Conservation (phyloP, 2,113 vertebrate genomes). For the Numida meleagris region DNA sequence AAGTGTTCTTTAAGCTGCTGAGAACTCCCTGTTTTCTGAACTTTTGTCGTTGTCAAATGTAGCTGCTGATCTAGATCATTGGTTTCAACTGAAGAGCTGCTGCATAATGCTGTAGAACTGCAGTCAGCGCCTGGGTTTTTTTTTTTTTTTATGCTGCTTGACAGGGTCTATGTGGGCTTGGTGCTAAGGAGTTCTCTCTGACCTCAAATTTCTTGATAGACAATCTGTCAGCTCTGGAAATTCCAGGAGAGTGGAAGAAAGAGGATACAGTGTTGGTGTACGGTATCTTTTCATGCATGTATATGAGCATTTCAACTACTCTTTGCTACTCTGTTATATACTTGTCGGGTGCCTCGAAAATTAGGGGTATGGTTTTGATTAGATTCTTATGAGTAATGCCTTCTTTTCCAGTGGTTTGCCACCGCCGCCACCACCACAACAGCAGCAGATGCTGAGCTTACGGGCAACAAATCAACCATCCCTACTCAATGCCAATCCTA, state of each 20-base stretch:
- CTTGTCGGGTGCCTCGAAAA: neutral
- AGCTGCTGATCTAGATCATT: conserved; percentile 53
- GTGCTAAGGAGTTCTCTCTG: conserved; percentile 65
- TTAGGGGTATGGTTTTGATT: neutral
- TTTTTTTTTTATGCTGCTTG: conserved; percentile 54
- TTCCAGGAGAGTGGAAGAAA: conserved; percentile 59
- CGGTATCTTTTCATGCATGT: neutral
- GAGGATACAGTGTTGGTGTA: neutral
- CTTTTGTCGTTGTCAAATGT: conserved; percentile 36
- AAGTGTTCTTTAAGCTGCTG: conserved; percentile 28
- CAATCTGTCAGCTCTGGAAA: conserved; percentile 62
- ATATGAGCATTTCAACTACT: neutral
- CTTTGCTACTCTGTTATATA: neutral
- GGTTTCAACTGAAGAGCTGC: neutral
- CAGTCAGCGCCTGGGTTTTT: conserved; percentile 40
- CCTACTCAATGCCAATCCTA: conserved; percentile 87
- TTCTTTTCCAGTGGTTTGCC: conserved; percentile 73
- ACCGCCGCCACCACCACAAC: conserved; percentile 61
- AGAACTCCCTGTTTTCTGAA: conserved; percentile 7
- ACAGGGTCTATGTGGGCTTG: conserved; percentile 60
- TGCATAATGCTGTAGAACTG: conserved; percentile 43
- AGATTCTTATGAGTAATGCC: neutral
- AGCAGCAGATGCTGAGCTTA: conserved; percentile 89
- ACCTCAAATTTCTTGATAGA: conserved; percentile 66
- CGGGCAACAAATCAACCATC: conserved; percentile 84